phyloP scores from a whole-genome alignment of 2,888 invertebrate species.

The Limenitis camilla region DNA sequence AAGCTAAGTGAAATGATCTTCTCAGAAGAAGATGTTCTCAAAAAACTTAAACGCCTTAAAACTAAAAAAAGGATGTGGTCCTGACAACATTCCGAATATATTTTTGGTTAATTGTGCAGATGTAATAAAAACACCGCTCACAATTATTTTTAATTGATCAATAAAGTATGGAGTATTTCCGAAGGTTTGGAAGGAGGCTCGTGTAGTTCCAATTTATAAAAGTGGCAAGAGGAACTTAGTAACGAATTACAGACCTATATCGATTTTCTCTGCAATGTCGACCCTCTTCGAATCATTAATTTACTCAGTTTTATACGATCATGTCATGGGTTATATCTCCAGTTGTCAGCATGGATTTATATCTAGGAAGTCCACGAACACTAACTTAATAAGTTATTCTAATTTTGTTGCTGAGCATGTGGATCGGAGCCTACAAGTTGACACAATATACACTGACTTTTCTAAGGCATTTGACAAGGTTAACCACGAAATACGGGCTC shows the following conservation, averaged over 20 bases:
- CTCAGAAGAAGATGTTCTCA: background rate
- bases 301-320: conserved; percentile 1
- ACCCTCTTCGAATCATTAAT: conserved; percentile 10
- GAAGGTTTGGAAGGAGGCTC: conserved; percentile 8
- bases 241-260: no score
- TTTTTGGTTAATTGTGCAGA: background rate
- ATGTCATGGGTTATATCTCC: conserved; percentile 1
- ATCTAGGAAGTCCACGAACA: background rate
- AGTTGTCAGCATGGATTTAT: conserved; percentile 9
- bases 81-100: background rate
- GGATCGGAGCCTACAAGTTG: conserved; percentile 8
- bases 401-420: background rate
- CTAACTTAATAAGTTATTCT: conserved; percentile 2
- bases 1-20: background rate
- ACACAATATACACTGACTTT: conserved; percentile 13
- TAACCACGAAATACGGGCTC: background rate
- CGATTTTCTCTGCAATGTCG: no score
- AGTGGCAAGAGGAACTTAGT: no score
- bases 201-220: no score
- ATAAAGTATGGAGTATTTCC: conserved; percentile 12
- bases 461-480: conserved; percentile 18
- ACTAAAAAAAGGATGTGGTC: background rate
- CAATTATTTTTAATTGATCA: conserved; percentile 14
- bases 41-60: background rate
- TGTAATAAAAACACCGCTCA: background rate